Conservation (phyloP, 23 tunicate species). For the Styela clava region DNA sequence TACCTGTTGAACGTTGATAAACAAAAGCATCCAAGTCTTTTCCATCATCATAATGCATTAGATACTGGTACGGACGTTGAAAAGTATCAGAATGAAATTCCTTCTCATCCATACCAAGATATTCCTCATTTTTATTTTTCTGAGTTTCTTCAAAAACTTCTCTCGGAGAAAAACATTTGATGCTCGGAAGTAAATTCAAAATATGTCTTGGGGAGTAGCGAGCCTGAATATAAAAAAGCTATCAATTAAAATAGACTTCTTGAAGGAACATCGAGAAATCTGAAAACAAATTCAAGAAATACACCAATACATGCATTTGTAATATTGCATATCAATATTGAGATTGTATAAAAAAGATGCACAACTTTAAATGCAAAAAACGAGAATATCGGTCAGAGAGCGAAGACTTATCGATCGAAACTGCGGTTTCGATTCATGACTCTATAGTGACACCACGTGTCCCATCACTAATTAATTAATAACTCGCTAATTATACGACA, state of each 20-base stretch:
- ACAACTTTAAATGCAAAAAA: too few species aligned
- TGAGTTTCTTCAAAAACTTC: constrained; percentile 15
- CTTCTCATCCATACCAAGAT: constrained; percentile 43
- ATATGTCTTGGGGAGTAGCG: constrained; percentile 13
- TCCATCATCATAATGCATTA: constrained; percentile 11
- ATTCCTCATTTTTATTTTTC: neutral
- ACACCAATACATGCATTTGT: too few species aligned
- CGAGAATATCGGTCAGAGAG: too few species aligned
- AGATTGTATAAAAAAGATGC: too few species aligned
- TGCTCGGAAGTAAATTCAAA: constrained; percentile 44
- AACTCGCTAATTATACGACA: too few species aligned
- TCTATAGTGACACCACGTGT: too few species aligned
- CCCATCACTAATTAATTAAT: too few species aligned
- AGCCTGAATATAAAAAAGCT: neutral
- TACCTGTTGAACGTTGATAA: constrained; percentile 19
- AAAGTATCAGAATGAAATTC: constrained; percentile 50
- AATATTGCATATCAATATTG: too few species aligned
- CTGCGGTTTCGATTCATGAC: too few species aligned
- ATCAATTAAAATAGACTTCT: neutral
- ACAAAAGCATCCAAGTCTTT: constrained; percentile 48
- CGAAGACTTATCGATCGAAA: too few species aligned
- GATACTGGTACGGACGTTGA: constrained; percentile 78
- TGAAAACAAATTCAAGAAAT: too few species aligned
- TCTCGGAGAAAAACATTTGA: constrained; percentile 49
- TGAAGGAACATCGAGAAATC: too few species aligned